Evolutionary conservation across 2,113 vertebrate species (phyloP).

Genomic region (Rutilus rutilus): DNA sequence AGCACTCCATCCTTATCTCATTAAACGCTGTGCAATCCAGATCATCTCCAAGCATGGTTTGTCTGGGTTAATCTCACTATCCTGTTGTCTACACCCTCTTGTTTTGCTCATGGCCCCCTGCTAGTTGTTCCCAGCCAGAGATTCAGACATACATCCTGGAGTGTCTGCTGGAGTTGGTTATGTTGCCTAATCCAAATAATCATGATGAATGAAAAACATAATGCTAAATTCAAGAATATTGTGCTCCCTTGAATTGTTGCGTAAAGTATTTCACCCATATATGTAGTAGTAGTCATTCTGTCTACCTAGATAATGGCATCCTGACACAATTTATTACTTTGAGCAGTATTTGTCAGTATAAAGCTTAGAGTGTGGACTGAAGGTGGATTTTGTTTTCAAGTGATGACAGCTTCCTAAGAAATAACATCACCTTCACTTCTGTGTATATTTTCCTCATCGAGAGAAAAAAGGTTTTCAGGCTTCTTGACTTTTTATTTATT

Average conservation of each 20-base stretch:
- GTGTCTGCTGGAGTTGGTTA: not conserved
- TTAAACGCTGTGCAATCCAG: slow-evolving; percentile 37
- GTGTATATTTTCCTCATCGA: not conserved
- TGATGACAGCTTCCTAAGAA: no score
- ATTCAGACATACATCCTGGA: not conserved
- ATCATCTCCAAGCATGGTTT: slow-evolving; percentile 9
- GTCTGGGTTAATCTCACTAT: slow-evolving; percentile 36
- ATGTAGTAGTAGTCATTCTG: no score
- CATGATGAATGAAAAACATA: not conserved
- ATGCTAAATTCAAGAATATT: not conserved
- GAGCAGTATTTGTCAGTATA: no score
- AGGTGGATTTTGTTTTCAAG: no score
- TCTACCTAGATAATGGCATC: no score
- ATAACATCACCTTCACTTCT: no score
- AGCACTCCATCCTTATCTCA: slow-evolving; percentile 16
- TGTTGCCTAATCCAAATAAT: not conserved
- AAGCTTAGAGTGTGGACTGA: no score
- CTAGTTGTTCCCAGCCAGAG: slow-evolving; percentile 22
- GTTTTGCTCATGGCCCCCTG: slow-evolving; percentile 15
- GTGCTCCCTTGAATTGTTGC: not conserved
- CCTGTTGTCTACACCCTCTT: slow-evolving; percentile 12
- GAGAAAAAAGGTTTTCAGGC: not conserved
- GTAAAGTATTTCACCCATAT: no score
- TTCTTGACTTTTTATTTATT: not conserved
- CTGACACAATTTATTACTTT: no score